Base-by-base conservation (phyloP, 2,797 vertebrate species). In the Cichlasoma orientale region DNA sequence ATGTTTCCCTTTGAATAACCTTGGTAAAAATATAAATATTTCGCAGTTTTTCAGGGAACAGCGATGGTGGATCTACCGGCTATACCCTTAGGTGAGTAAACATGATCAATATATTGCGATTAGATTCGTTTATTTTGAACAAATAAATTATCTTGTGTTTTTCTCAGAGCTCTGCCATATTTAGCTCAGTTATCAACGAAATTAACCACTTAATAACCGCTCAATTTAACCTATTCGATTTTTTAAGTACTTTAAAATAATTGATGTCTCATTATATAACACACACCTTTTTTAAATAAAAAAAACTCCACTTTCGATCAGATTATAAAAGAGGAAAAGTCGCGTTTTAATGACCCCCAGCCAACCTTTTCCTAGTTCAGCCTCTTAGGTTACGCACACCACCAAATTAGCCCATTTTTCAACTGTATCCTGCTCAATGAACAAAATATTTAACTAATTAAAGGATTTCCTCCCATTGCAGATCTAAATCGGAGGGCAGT, bases 1-100 rank as follows among this genome's bases (percentile, higher is more conserved):
- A 31, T 0, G 6, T 47, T 31, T 70, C 11, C 4, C 6, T 53
- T 71, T 2, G 7, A 10, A 41, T 53, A 36, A 56, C n/a, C 10
- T 59, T n/a, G 1, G 7, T 63, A 3, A 38, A 52, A 13, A 36
- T 36, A 36, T 3, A 36, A 71, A 2, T 75, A 3, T 82, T 82
- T 44, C 5, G 16, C 63, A 56, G 10, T 80, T 68, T 56, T 21
- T 90, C 54, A 76, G 82, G 61, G 7, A 55, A 54, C 7, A 59
- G 82, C 93, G 83, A 96, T 96, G 95, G 96, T 96, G 72, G 95
- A 95, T 82, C 92, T 91, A 78, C 90, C 90, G 52, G 92, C 94
- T 41, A 86, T 92, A 52, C 92, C 95, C 2, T 79, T 95, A 75
- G 95, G 96, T 97, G 92, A 96, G 94, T 86, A 77, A 84, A 74